These are phyloP conservation scores for Phenacoccus solenopsis DNA, from an alignment of 1,140 invertebrate genomes.

Conservation along the genomic window DNA sequence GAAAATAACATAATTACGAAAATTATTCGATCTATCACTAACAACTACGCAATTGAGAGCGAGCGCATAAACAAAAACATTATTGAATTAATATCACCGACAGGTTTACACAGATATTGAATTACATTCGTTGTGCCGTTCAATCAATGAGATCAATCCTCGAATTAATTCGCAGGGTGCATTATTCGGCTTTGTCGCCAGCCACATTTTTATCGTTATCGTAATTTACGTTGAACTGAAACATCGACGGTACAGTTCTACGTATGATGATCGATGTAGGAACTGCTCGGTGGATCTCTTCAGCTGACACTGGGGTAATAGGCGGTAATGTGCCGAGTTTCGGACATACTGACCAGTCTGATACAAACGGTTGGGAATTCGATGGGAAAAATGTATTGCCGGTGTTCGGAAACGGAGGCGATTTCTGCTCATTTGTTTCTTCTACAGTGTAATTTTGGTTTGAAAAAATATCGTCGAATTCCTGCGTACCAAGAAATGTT, in stretches of 20 bases:
- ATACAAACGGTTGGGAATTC: not conserved
- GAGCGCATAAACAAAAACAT: no score
- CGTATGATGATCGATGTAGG: constrained; percentile 18
- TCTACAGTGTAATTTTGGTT: not conserved
- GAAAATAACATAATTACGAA: no score
- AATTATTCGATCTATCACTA: no score
- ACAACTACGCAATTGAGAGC: no score
- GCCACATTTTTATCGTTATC: not conserved
- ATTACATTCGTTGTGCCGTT: no score
- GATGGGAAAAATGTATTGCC: not conserved
- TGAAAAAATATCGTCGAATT: constrained; percentile 1
- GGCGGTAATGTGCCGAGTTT: not conserved
- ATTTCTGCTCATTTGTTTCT: not conserved
- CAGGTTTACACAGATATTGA: no score
- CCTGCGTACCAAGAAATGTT: not conserved
- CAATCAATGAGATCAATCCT: not conserved
- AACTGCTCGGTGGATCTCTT: not conserved
- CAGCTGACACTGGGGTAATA: not conserved
- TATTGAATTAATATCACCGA: no score
- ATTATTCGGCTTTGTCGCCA: not conserved
- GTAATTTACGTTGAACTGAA: constrained; percentile 20
- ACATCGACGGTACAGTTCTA: constrained; percentile 20
- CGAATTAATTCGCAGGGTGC: no score
- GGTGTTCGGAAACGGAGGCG: not conserved
- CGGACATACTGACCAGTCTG: not conserved